Conservation (phyloP, 2,113 vertebrate species). For the Istiophorus platypterus region DNA sequence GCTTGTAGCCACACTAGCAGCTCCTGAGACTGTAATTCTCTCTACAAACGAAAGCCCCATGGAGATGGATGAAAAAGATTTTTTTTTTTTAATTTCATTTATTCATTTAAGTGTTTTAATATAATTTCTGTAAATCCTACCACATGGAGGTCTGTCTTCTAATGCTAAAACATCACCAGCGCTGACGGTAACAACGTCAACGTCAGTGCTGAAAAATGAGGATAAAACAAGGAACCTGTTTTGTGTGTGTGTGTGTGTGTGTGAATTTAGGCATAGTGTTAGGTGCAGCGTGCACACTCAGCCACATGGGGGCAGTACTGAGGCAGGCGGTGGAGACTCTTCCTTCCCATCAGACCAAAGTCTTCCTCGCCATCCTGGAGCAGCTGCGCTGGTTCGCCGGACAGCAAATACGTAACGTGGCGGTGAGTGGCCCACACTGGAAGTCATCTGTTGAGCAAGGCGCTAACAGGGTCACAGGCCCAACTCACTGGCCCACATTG, state of each 20-base stretch:
- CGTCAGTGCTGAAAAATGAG: too few relatives aligned
- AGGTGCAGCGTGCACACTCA: slow-evolving; percentile 90
- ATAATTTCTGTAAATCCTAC: too few relatives aligned
- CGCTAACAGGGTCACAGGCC: not conserved
- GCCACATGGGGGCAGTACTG: slow-evolving; percentile 85
- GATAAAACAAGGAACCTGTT: not conserved
- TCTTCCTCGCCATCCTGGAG: slow-evolving; percentile 90
- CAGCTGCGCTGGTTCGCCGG: slow-evolving; percentile 96
- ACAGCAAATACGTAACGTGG: slow-evolving; percentile 94
- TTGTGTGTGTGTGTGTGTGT: not conserved
- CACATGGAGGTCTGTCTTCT: too few relatives aligned
- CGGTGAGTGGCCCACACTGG: slow-evolving; percentile 84
- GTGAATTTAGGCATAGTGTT: slow-evolving; percentile 86
- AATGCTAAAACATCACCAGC: too few relatives aligned
- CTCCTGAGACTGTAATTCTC: too few relatives aligned
- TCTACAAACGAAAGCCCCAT: too few relatives aligned
- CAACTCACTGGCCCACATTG: not conserved
- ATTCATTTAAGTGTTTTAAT: too few relatives aligned
- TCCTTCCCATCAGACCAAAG: slow-evolving; percentile 85
- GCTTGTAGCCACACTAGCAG: too few relatives aligned
- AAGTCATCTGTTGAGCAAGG: not conserved
- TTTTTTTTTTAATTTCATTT: too few relatives aligned
- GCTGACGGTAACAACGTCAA: too few relatives aligned
- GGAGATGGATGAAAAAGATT: too few relatives aligned
- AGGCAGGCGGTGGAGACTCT: slow-evolving; percentile 76